Conservation (phyloP, 2,888 invertebrate genomes). For the Synanthedon formicaeformis region DNA sequence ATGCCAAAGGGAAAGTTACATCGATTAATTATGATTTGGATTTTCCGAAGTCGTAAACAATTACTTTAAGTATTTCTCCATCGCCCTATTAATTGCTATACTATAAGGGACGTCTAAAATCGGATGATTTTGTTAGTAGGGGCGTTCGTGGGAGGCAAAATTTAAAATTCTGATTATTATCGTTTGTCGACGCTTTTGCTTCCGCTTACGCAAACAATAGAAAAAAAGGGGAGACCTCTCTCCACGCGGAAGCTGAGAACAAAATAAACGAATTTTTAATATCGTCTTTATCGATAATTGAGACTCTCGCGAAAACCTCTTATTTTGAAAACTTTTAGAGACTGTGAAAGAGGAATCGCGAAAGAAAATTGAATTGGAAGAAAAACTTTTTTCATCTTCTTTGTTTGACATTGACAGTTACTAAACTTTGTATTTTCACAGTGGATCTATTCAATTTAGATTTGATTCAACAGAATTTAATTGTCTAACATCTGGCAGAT, state of each 20-base stretch:
- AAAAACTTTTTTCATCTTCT: slow-evolving; percentile 71
- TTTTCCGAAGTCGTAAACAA: slow-evolving; percentile 30
- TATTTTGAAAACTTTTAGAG: slow-evolving; percentile 68
- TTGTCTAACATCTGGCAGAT: slow-evolving; percentile 54
- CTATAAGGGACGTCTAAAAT: slow-evolving; percentile 58
- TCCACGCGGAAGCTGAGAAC: slow-evolving; percentile 59
- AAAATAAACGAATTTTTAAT: slow-evolving; percentile 72
- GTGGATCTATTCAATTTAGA: slow-evolving; percentile 66
- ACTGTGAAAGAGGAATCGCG: slow-evolving; percentile 64
- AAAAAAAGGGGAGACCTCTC: slow-evolving; percentile 58
- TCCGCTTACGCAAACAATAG: slow-evolving; percentile 63
- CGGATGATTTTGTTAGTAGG: slow-evolving; percentile 52
- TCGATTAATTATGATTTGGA: slow-evolving; percentile 16
- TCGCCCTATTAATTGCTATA: slow-evolving; percentile 57
- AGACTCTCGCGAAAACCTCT: slow-evolving; percentile 67
- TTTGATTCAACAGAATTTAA: slow-evolving; percentile 50
- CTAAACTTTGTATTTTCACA: slow-evolving; percentile 64
- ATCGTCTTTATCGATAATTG: slow-evolving; percentile 71
- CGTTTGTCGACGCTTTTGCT: slow-evolving; percentile 52
- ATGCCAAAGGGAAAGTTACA: neutral
- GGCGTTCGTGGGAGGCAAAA: slow-evolving; percentile 42
- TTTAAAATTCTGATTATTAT: slow-evolving; percentile 69
- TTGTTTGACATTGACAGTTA: slow-evolving; percentile 69
- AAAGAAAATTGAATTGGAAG: slow-evolving; percentile 65
- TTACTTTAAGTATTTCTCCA: slow-evolving; percentile 35